Evolutionary conservation across 1,140 invertebrate genomes (phyloP).

Genomic region (Choristoneura fumiferana): DNA sequence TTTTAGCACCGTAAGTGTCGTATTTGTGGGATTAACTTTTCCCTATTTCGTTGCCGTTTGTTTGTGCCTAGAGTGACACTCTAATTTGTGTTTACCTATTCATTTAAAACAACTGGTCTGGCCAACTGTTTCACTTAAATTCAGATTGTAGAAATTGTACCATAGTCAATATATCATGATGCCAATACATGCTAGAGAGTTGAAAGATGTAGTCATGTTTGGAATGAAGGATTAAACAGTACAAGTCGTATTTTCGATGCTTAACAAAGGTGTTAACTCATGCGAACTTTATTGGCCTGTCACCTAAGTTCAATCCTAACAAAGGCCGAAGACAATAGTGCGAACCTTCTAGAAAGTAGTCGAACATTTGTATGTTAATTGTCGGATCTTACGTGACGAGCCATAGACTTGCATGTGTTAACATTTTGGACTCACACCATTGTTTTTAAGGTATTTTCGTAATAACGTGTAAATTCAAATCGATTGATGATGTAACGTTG

Average conservation of each 20-base stretch:
- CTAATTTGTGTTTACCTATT: too few species aligned
- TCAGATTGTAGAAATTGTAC: too few species aligned
- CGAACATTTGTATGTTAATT: constrained; percentile 71
- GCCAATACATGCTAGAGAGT: too few species aligned
- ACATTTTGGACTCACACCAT: constrained; percentile 7
- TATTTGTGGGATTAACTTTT: background rate
- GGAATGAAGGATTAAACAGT: too few species aligned
- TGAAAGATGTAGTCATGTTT: too few species aligned
- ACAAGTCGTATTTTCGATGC: too few species aligned
- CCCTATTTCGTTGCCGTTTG: background rate
- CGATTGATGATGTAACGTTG: background rate
- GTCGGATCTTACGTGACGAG: constrained; percentile 49
- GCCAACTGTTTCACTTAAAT: too few species aligned
- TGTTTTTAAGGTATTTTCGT: constrained; percentile 12
- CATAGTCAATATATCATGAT: too few species aligned
- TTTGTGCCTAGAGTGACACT: too few species aligned
- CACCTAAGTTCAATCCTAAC: constrained; percentile 28
- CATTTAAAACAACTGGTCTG: too few species aligned
- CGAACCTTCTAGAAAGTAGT: constrained; percentile 57
- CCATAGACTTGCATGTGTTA: constrained; percentile 41
- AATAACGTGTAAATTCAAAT: constrained; percentile 9
- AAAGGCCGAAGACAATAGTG: constrained; percentile 63
- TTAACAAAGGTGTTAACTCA: constrained; percentile 6
- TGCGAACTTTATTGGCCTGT: background rate
- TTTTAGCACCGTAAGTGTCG: too few species aligned